Conservation (phyloP, 37 sponge, comb jelly and placozoan genomes). For the Spongilla lacustris region DNA sequence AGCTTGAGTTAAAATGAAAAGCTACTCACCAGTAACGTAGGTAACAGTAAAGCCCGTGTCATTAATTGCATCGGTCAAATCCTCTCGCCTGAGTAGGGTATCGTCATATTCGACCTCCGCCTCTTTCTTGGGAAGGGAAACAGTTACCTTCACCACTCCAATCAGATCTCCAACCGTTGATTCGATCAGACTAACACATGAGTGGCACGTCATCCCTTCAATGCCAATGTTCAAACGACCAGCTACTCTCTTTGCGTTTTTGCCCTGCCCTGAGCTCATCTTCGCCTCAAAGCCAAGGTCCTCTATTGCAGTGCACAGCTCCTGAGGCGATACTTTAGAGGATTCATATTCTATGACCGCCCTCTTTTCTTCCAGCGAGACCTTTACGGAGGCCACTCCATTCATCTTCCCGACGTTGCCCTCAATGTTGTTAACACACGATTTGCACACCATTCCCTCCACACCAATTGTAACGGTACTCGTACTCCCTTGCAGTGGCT, state of each 20-base stretch:
- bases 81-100: constrained; percentile 16
- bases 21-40: neutral
- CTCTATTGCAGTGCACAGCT: constrained; percentile 68
- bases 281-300: constrained; percentile 85
- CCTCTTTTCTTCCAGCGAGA: constrained; percentile 70
- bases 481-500: neutral
- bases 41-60: constrained; percentile 46
- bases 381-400: constrained; percentile 57
- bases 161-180: constrained; percentile 36
- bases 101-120: constrained; percentile 57
- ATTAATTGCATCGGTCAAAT: constrained; percentile 31
- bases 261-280: neutral
- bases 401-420: constrained; percentile 54
- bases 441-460: constrained; percentile 89
- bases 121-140: constrained; percentile 57
- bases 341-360: constrained; percentile 71
- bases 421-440: constrained; percentile 90
- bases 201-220: constrained; percentile 93
- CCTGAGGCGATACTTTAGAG: constrained; percentile 20
- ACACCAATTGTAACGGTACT: constrained; percentile 28
- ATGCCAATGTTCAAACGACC: constrained; percentile 41
- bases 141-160: constrained; percentile 57
- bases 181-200: constrained; percentile 91
- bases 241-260: neutral
- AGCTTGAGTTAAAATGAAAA: too few relatives aligned